phyloP scores from a whole-genome alignment of 2,888 invertebrate genomes.

The Xestoiulus laeticollis region DNA sequence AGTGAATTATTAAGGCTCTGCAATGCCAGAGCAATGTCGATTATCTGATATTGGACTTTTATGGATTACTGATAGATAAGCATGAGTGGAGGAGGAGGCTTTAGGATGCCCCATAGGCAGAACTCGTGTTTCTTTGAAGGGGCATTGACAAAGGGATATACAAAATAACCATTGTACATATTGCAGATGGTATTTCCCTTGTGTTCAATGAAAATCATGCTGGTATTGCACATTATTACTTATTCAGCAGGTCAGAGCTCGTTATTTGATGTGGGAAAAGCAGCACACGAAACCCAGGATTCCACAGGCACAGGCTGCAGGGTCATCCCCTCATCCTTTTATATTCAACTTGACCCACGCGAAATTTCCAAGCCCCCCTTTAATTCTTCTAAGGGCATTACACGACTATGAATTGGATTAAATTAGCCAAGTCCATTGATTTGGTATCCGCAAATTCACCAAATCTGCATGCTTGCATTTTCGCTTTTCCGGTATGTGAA shows the following conservation, averaged over 20 bases:
- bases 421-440: not conserved
- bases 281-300: slow-evolving; percentile 12
- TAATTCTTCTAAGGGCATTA: slow-evolving; percentile 27
- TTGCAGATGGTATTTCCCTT: slow-evolving; percentile 43
- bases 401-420: slow-evolving; percentile 29
- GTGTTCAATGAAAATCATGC: slow-evolving; percentile 44
- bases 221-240: slow-evolving; percentile 32
- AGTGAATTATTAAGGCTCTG: not conserved
- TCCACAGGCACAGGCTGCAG: not conserved
- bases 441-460: not conserved
- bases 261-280: slow-evolving; percentile 29
- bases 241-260: slow-evolving; percentile 38
- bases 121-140: not conserved
- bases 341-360: slow-evolving; percentile 19
- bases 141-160: slow-evolving; percentile 6
- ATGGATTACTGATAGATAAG: not conserved
- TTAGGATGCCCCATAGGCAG: not conserved
- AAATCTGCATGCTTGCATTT: not conserved
- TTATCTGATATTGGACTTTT: not conserved
- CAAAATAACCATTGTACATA: slow-evolving; percentile 12
- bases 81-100: not conserved
- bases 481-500: not conserved
- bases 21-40: not conserved
- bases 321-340: slow-evolving; percentile 38
- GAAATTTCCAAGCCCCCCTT: not conserved